Conservation (phyloP, 2,888 invertebrate genomes). For the Latrodectus elegans region DNA sequence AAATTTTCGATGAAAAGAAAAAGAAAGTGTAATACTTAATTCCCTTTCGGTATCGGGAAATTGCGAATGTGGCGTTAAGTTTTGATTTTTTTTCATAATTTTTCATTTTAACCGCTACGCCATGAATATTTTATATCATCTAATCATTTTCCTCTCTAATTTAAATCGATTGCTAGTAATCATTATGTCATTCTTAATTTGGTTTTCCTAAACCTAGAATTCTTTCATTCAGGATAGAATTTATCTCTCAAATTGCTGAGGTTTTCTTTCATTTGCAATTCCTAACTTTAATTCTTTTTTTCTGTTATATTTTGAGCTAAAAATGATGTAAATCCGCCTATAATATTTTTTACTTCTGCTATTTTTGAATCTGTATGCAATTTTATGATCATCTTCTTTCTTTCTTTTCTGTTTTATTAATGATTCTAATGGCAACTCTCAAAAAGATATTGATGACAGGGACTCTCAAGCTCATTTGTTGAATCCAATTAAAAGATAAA, state of each 20-base stretch:
- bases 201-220: conserved; percentile 11
- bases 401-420: conserved; percentile 42
- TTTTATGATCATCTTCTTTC: conserved; percentile 25
- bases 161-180: conserved; percentile 36
- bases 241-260: conserved; percentile 13
- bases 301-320: conserved; percentile 2
- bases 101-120: neutral
- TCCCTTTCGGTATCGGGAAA: conserved; percentile 8
- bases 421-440: conserved; percentile 43
- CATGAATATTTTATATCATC: conserved; percentile 41
- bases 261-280: conserved; percentile 17
- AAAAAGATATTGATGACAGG: conserved; percentile 38
- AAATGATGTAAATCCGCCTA: conserved; percentile 17
- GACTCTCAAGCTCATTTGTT: conserved; percentile 21
- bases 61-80: neutral
- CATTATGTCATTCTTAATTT: conserved; percentile 38
- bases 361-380: conserved; percentile 6
- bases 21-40: conserved; percentile 12
- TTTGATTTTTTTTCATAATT: conserved; percentile 7
- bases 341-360: conserved; percentile 18
- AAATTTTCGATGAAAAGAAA: conserved; percentile 1
- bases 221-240: conserved; percentile 13
- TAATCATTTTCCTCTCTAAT: conserved; percentile 38
- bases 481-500: conserved; percentile 30
- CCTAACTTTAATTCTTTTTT: conserved; percentile 6